A percentile compares a stretch with the other conserved stretches of the same genome.
phyloP scores from a whole-genome alignment of 2,797 vertebrate genomes.

The Kryptolebias ocellatus region DNA sequence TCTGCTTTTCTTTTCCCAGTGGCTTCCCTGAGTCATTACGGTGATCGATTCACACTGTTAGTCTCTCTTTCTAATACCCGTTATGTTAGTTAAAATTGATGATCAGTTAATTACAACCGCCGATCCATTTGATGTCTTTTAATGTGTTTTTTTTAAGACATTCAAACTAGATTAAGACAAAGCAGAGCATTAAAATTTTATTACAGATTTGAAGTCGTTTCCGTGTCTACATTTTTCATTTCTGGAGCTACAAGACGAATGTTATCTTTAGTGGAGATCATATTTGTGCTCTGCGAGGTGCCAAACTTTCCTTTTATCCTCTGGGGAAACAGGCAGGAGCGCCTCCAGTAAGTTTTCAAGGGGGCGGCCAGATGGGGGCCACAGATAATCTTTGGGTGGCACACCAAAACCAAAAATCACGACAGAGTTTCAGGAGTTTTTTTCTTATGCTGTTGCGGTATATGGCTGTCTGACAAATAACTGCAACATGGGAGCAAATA shows the following conservation, averaged over 20 bases:
- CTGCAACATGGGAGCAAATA: too few relatives aligned
- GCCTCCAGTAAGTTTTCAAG: too few relatives aligned
- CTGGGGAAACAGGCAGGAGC: not conserved
- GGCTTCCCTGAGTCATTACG: constrained; percentile 24
- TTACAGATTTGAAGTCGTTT: too few relatives aligned
- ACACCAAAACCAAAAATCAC: too few relatives aligned
- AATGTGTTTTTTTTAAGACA: not conserved
- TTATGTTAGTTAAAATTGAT: constrained; percentile 20
- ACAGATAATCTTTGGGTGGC: too few relatives aligned
- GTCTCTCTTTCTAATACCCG: constrained; percentile 20
- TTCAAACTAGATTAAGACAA: not conserved
- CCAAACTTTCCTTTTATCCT: not conserved
- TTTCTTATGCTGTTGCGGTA: too few relatives aligned
- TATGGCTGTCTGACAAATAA: too few relatives aligned
- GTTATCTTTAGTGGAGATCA: not conserved
- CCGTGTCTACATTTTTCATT: not conserved
- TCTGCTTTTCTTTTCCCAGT: constrained; percentile 26
- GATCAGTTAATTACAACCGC: constrained; percentile 26
- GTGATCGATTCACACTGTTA: constrained; percentile 5
- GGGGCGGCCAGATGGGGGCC: too few relatives aligned
- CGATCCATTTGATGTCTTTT: not conserved
- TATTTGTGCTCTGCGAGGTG: not conserved
- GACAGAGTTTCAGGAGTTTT: too few relatives aligned
- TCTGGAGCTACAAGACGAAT: not conserved
- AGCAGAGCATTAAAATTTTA: too few relatives aligned